These are phyloP conservation scores for Sinosuthora webbiana DNA, from an alignment of 2,113 vertebrate genomes.

Conservation along the genomic window DNA sequence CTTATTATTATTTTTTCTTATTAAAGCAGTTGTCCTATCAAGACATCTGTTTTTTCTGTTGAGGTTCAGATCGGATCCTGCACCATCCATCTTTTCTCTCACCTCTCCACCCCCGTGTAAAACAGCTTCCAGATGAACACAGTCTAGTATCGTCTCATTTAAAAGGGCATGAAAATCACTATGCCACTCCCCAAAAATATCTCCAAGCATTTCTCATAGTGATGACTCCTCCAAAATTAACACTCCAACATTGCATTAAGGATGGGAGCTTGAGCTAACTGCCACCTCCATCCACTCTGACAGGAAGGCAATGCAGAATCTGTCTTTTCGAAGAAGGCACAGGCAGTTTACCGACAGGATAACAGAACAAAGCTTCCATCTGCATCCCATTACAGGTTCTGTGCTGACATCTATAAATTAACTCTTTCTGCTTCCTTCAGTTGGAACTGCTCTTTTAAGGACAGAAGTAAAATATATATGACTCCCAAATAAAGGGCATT, in stretches of 20 bases:
- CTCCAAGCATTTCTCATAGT: background rate
- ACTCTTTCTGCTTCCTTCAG: background rate
- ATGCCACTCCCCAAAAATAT: background rate
- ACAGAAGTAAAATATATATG: background rate
- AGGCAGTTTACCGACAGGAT: background rate
- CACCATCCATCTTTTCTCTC: background rate
- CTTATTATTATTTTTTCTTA: background rate
- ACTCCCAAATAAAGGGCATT: background rate
- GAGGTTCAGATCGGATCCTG: background rate
- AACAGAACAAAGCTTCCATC: background rate
- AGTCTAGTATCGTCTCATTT: background rate
- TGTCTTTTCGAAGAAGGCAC: background rate
- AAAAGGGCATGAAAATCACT: background rate
- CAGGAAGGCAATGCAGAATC: background rate
- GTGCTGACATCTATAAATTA: background rate
- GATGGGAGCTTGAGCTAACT: background rate
- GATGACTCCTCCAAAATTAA: background rate
- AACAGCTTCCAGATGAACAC: background rate
- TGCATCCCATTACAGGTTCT: background rate
- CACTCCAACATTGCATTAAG: background rate
- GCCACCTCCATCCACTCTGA: background rate
- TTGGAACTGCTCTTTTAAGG: background rate
- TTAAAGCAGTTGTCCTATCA: background rate
- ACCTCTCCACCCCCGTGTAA: rapidly evolving
- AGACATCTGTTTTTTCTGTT: background rate